Evolutionary conservation across 2,797 vertebrate species (phyloP).

Genomic region (Aphelocoma californica): DNA sequence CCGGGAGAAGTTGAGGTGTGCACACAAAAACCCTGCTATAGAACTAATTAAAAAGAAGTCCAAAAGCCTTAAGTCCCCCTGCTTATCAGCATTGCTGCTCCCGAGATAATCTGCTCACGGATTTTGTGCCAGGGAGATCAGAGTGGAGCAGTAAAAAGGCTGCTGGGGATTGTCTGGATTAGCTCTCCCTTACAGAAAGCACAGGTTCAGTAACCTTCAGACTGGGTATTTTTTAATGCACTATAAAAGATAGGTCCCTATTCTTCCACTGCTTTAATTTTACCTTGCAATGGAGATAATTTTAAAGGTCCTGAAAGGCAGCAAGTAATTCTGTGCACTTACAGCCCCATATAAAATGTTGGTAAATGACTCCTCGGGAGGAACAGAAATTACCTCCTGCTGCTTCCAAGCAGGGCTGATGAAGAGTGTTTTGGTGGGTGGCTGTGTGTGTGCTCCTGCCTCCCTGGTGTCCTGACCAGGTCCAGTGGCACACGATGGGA

Average conservation of each 20-base stretch:
- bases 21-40: not conserved
- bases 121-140: conserved; percentile 58
- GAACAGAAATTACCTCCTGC: not conserved
- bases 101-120: conserved; percentile 64
- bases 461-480: not conserved
- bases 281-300: conserved; percentile 15
- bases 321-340: conserved; percentile 16
- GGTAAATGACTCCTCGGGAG: conserved; percentile 26
- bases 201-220: conserved; percentile 63
- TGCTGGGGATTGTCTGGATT: conserved; percentile 62
- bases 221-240: conserved; percentile 11
- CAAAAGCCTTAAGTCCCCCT: conserved; percentile 38
- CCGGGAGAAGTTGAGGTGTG: not conserved
- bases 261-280: conserved; percentile 55
- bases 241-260: conserved; percentile 22
- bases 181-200: conserved; percentile 60
- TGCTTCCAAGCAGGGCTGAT: not conserved
- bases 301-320: conserved; percentile 55
- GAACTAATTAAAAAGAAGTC: conserved; percentile 67
- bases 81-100: conserved; percentile 56
- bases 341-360: conserved; percentile 22
- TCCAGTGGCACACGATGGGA: accelerated
- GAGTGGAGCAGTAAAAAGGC: conserved; percentile 49
- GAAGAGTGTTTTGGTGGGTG: not conserved
- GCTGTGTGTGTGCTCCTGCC: not conserved